Conservation (phyloP, 2,888 invertebrate genomes). For the Synanthedon tipuliformis region DNA sequence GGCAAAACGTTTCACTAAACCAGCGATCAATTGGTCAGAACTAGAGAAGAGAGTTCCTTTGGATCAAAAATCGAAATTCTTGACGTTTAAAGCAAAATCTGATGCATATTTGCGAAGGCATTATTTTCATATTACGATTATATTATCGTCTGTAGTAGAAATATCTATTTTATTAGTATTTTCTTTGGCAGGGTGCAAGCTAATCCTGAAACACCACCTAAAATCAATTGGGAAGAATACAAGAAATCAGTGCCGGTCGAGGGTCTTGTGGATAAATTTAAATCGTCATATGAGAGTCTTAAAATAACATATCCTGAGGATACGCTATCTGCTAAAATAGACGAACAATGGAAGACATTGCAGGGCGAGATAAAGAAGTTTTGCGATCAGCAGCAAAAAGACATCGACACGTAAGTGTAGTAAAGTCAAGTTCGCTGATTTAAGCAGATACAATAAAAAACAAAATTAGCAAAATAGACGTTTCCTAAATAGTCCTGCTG, state of each 20-base stretch:
- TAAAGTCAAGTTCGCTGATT: too few relatives aligned
- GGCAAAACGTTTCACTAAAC: conserved; percentile 40
- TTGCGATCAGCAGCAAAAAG: conserved; percentile 26
- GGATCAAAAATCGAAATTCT: conserved; percentile 33
- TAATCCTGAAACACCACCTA: conserved; percentile 38
- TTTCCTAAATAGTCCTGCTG: too few relatives aligned
- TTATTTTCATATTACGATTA: neutral
- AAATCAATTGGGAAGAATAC: conserved; percentile 50
- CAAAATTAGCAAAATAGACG: too few relatives aligned
- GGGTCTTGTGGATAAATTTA: conserved; percentile 43
- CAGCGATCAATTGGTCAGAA: conserved; percentile 42
- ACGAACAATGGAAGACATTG: conserved; percentile 42
- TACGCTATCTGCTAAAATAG: conserved; percentile 27
- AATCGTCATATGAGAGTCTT: conserved; percentile 26
- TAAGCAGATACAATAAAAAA: neutral
- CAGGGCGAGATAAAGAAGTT: conserved; percentile 32
- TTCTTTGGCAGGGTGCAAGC: conserved; percentile 26
- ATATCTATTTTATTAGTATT: too few relatives aligned
- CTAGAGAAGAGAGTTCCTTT: conserved; percentile 37
- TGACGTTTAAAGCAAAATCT: conserved; percentile 46
- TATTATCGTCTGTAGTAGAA: too few relatives aligned
- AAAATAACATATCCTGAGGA: conserved; percentile 46
- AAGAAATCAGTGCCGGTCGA: conserved; percentile 31
- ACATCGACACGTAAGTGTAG: conserved; percentile 28
- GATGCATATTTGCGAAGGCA: conserved; percentile 44